These are phyloP conservation scores for Teleiodes luculella DNA, from an alignment of 2,888 invertebrate genomes.

Conservation along the genomic window DNA sequence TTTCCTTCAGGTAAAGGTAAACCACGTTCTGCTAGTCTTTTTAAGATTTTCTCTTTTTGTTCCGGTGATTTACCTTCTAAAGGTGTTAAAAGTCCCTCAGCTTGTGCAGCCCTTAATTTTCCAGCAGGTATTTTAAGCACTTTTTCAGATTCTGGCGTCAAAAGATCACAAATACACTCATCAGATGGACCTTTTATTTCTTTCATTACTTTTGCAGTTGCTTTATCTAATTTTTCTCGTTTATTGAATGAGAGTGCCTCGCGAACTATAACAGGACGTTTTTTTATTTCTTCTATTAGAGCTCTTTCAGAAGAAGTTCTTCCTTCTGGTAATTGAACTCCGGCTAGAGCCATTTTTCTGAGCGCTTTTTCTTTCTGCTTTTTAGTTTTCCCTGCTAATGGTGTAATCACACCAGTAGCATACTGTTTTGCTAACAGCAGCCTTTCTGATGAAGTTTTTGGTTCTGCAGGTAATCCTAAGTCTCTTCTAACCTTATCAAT, in stretches of 20 bases:
- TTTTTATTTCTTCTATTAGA: constrained; percentile 24
- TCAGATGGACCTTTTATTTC: constrained; percentile 35
- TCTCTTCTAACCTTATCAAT: constrained; percentile 29
- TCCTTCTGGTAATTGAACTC: constrained; percentile 31
- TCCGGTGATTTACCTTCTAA: constrained; percentile 6
- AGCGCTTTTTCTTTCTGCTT: constrained; percentile 30
- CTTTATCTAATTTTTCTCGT: no score
- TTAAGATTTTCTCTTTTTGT: background rate
- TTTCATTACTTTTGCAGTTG: constrained; percentile 32
- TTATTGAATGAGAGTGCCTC: no score
- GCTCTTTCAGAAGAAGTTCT: constrained; percentile 33
- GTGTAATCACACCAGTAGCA: constrained; percentile 27
- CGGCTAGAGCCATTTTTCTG: constrained; percentile 1
- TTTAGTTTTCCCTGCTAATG: constrained; percentile 34
- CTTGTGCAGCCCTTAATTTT: constrained; percentile 18
- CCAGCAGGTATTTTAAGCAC: constrained; percentile 23
- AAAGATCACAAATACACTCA: constrained; percentile 34
- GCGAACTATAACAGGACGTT: background rate
- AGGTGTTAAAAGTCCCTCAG: constrained; percentile 13
- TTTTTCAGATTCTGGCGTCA: constrained; percentile 27
- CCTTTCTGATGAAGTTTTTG: constrained; percentile 28
- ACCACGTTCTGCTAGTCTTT: background rate
- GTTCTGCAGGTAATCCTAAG: constrained; percentile 33
- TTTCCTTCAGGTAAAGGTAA: constrained; percentile 33
- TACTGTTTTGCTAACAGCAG: constrained; percentile 26